A percentile compares a stretch with the other conserved stretches of the same genome.
phyloP scores from a whole-genome alignment of 2,888 invertebrate genomes.

The Amiota communis region DNA sequence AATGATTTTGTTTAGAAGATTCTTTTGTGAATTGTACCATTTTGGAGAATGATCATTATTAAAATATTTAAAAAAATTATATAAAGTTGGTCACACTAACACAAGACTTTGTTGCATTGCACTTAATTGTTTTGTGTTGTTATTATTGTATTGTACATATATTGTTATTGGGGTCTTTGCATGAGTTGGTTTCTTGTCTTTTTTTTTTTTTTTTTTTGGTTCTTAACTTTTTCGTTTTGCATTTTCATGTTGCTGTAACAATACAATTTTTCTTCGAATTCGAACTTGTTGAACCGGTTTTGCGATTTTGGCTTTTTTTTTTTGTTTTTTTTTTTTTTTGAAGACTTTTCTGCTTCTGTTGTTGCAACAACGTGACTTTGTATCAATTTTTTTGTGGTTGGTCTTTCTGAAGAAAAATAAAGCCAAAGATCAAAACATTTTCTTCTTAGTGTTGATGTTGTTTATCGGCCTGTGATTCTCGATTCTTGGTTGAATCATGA shows the following conservation, averaged over 20 bases:
- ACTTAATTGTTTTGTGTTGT: not conserved
- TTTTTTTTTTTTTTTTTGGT: no score
- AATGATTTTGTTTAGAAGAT: no score
- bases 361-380: constrained; percentile 2
- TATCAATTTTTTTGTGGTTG: constrained; percentile 13
- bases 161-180: not conserved
- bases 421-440: no score
- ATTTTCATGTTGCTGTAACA: not conserved
- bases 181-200: not conserved
- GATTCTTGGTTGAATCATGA: no score
- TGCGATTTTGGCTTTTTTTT: constrained; percentile 8
- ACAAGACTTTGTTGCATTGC: not conserved
- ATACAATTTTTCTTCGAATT: not conserved
- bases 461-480: no score
- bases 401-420: not conserved
- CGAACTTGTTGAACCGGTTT: constrained; percentile 26
- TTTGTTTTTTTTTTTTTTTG: not conserved
- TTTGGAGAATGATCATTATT: no score
- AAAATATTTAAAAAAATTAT: no score
- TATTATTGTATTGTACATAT: not conserved
- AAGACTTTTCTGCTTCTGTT: not conserved
- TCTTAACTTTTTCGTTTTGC: not conserved
- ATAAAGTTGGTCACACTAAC: no score
- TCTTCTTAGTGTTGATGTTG: no score
- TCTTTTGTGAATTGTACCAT: no score